Evolutionary conservation across 1,140 invertebrate genomes (phyloP).

Genomic region (Drosophila kanapiae): DNA sequence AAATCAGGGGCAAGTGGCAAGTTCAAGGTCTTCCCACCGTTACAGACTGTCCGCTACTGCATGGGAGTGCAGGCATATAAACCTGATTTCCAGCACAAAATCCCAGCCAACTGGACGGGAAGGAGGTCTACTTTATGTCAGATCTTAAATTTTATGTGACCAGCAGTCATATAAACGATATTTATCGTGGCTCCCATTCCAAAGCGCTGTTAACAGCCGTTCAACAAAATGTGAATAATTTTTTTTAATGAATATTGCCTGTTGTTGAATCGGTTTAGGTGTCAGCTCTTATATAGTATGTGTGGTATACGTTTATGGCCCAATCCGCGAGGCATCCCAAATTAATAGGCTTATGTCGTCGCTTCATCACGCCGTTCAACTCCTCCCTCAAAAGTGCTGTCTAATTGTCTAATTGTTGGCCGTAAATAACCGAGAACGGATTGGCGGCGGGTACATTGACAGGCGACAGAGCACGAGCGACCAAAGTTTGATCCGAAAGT

Average conservation of each 20-base stretch:
- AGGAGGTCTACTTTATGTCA: slow-evolving; percentile 50
- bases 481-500: slow-evolving; percentile 35
- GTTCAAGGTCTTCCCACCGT: slow-evolving; percentile 67
- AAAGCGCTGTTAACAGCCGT: slow-evolving; percentile 33
- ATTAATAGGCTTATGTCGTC: slow-evolving; percentile 71
- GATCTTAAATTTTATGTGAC: slow-evolving; percentile 43
- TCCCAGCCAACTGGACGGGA: slow-evolving; percentile 25
- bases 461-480: slow-evolving; percentile 40
- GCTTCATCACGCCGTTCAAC: slow-evolving; percentile 39
- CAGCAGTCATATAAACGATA: slow-evolving; percentile 51
- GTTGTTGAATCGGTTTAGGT: slow-evolving; percentile 22
- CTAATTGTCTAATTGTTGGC: slow-evolving; percentile 72
- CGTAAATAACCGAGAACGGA: slow-evolving; percentile 58
- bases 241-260: slow-evolving; percentile 51
- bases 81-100: slow-evolving; percentile 30
- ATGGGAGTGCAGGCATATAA: slow-evolving; percentile 6
- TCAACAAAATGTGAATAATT: slow-evolving; percentile 44
- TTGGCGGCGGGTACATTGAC: slow-evolving; percentile 50
- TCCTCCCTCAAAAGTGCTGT: slow-evolving; percentile 37
- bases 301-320: slow-evolving; percentile 15
- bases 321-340: slow-evolving; percentile 31
- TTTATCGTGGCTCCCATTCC: slow-evolving; percentile 21
- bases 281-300: slow-evolving; percentile 33
- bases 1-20: slow-evolving; percentile 51
- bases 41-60: slow-evolving; percentile 24